Conservation (phyloP, 2,888 invertebrate genomes). For the Conus canariensis region DNA sequence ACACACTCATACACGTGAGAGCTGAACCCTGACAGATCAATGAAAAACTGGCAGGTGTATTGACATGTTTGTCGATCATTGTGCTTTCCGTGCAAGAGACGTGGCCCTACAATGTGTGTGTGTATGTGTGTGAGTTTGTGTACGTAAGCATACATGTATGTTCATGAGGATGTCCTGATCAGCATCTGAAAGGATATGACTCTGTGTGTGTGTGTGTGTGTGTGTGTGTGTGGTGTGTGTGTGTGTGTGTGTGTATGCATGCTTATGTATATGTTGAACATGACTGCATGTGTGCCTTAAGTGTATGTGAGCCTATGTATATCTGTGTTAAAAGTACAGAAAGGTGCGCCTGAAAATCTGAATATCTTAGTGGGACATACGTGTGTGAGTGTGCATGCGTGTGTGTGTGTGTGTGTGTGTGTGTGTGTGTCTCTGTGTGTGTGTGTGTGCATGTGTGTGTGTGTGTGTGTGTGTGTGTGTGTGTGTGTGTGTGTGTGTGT, state of each 20-base stretch:
- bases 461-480: no score
- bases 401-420: conserved; percentile 20
- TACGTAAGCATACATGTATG: not conserved
- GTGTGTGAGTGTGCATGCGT: not conserved
- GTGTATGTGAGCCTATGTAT: not conserved
- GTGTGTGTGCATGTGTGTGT: no score
- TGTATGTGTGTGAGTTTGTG: conserved; percentile 17
- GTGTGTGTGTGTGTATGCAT: conserved; percentile 13
- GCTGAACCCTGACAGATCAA: no score
- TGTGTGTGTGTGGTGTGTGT: conserved; percentile 10
- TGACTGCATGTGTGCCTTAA: no score
- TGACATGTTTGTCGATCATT: no score
- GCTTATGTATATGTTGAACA: not conserved
- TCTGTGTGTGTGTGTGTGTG: not conserved
- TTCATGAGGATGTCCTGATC: not conserved
- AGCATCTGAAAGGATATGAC: not conserved
- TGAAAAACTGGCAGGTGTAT: no score
- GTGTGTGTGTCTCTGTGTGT: no score
- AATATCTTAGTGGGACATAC: not conserved
- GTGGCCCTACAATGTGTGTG: not conserved
- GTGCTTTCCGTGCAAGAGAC: no score
- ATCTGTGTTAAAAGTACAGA: not conserved
- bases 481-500: no score
- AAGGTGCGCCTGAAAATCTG: not conserved
- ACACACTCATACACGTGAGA: no score